These are phyloP conservation scores for Elegia similella DNA, from an alignment of 2,888 invertebrate species.

Conservation along the genomic window DNA sequence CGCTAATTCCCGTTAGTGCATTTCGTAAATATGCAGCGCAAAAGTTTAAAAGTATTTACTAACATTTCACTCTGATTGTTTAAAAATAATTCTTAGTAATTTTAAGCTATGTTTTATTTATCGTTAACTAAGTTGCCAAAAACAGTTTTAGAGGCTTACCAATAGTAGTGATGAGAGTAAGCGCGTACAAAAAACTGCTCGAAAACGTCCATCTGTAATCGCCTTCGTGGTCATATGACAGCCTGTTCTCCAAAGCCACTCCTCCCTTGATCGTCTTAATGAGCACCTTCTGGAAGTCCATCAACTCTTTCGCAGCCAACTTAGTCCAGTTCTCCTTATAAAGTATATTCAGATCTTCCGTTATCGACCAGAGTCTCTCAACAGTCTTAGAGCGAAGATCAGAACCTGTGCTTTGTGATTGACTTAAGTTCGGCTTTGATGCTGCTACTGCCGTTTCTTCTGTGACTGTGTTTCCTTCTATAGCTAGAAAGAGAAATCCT, in stretches of 20 bases:
- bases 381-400: slow-evolving; percentile 87
- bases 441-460: slow-evolving; percentile 84
- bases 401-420: slow-evolving; percentile 70
- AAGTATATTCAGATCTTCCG: slow-evolving; percentile 92
- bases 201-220: slow-evolving; percentile 94
- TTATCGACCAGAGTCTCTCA: slow-evolving; percentile 91
- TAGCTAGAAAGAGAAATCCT: slow-evolving; percentile 93
- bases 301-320: slow-evolving; percentile 92
- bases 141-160: slow-evolving; percentile 83
- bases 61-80: no score
- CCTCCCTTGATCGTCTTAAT: slow-evolving; percentile 71
- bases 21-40: no score
- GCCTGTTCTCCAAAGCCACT: slow-evolving; percentile 55
- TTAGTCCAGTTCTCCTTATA: slow-evolving; percentile 96
- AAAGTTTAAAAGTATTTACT: no score
- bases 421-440: slow-evolving; percentile 83
- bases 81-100: no score
- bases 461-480: slow-evolving; percentile 84
- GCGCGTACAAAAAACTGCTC: slow-evolving; percentile 94
- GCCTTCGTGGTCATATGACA: slow-evolving; percentile 47
- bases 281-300: slow-evolving; percentile 88
- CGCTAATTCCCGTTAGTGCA: no score
- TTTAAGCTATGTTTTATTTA: no score
- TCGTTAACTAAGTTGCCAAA: no score
- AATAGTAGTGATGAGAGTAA: slow-evolving; percentile 96